Evolutionary conservation across 2,888 invertebrate genomes (phyloP), one percentile per base, ranked within the genome.

Genomic region (Pseudeuparius sepicola): DNA sequence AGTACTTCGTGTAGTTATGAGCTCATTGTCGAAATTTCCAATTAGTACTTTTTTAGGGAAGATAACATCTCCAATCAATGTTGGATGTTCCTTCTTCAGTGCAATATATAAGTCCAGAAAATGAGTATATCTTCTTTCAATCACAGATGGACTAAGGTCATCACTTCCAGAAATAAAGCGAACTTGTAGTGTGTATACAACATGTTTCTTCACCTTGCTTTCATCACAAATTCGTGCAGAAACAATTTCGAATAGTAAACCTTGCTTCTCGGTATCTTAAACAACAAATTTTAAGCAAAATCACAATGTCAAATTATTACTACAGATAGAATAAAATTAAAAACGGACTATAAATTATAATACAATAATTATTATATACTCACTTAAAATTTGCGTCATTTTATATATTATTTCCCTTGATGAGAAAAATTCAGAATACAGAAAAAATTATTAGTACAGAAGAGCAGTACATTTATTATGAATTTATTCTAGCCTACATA

Each of bases 51-150:
- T 81, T 55, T 73, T 74, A 6, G 82, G 81, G 56, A 82, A 81
- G 31, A 65, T 60, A 4, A 77, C 55, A 38, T 54, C 59, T 33
- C 54, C 56, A 58, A 81, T 58, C 37, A 73, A 53, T 17, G 59
- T 50, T 1, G 78, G 70, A 54, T 66, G 65, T 30, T 72, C 71
- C 40, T 70, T 73, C 48, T 70, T 75, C 14, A 83, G 59, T 2
- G 66, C 65, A 44, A 66, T 69, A 52, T 74, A 80, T 3, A 83
- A 62, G 40, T 71, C 71, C 31, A 74, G 61, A 55, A 82, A 83
- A 49, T 82, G 75, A 4, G 80, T 79, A 55, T 83, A 83, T 46
- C 82, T 67, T 32, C 82, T 63, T 50, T 80, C 78, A 29, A 81
- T 73, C 40, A 68, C 68, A 1, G 72, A 74, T 11, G 80, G 76